A percentile compares a stretch with the other conserved stretches of the same genome.
Evolutionary conservation across 2,888 invertebrate genomes (phyloP).

Genomic region (Zelleria hepariella): DNA sequence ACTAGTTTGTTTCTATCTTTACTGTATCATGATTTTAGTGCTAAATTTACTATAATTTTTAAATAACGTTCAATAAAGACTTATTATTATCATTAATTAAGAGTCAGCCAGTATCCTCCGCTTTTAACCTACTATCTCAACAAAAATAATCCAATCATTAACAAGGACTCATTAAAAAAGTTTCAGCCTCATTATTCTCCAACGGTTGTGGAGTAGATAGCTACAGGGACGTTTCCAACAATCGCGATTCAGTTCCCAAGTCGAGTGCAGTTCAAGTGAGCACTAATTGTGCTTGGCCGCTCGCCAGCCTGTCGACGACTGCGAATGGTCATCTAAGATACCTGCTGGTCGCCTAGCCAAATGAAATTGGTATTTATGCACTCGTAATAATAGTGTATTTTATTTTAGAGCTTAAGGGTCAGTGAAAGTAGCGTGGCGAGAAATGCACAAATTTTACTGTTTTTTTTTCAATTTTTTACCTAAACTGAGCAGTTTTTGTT

Average conservation of each 20-base stretch:
- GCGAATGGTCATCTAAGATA: not conserved
- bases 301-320: not conserved
- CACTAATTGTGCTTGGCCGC: not conserved
- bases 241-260: not conserved
- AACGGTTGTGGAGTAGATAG: not conserved
- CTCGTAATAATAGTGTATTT: too few species aligned
- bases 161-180: not conserved
- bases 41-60: not conserved
- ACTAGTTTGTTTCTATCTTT: too few species aligned
- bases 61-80: not conserved
- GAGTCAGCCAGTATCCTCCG: not conserved
- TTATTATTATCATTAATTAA: too few species aligned
- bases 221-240: not conserved
- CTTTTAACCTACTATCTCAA: too few species aligned
- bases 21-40: too few species aligned
- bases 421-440: too few species aligned
- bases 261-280: not conserved
- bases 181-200: not conserved
- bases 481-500: too few species aligned
- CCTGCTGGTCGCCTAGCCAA: not conserved
- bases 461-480: too few species aligned
- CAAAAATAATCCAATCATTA: not conserved
- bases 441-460: too few species aligned
- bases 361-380: not conserved
- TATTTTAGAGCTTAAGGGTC: too few species aligned